Evolutionary conservation across 2,888 invertebrate genomes (phyloP).

Genomic region (Atrina japonica): DNA sequence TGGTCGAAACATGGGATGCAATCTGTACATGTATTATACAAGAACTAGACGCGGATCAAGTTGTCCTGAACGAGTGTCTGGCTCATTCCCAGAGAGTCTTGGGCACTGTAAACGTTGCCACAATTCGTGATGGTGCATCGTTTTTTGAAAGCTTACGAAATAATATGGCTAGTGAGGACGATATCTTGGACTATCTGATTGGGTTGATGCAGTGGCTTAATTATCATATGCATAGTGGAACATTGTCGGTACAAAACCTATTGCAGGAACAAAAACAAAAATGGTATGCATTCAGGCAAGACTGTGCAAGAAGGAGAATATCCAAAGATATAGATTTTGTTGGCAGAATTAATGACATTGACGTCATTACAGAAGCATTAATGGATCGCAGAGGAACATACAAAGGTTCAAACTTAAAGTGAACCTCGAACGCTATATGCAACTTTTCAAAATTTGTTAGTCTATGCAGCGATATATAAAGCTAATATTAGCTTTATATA

Average conservation of each 20-base stretch:
- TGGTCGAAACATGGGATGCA: conserved; percentile 27
- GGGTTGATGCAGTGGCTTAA: conserved; percentile 30
- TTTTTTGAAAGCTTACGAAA: conserved; percentile 34
- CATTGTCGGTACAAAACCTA: conserved; percentile 11
- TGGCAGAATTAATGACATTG: conserved; percentile 24
- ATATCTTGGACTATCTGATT: conserved; percentile 35
- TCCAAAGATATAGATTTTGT: conserved; percentile 31
- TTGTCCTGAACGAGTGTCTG: conserved; percentile 22
- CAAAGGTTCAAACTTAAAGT: too few species aligned
- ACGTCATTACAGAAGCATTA: not conserved
- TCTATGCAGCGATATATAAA: too few species aligned
- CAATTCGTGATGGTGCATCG: conserved; percentile 1
- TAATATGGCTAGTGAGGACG: conserved; percentile 18
- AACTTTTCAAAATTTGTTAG: too few species aligned
- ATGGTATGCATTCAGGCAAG: conserved; percentile 13
- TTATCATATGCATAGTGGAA: conserved; percentile 27
- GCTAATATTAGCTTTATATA: too few species aligned
- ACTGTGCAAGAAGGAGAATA: conserved; percentile 2
- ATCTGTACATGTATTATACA: conserved; percentile 17
- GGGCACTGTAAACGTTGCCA: conserved; percentile 4
- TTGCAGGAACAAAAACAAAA: conserved; percentile 24
- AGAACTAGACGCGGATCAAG: conserved; percentile 22
- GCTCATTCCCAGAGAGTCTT: conserved; percentile 18
- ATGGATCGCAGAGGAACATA: too few species aligned
- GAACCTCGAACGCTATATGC: too few species aligned